Evolutionary conservation across 2,888 invertebrate genomes (phyloP), one percentile per base, ranked within the genome.

Genomic region (Anarsia innoxiella): DNA sequence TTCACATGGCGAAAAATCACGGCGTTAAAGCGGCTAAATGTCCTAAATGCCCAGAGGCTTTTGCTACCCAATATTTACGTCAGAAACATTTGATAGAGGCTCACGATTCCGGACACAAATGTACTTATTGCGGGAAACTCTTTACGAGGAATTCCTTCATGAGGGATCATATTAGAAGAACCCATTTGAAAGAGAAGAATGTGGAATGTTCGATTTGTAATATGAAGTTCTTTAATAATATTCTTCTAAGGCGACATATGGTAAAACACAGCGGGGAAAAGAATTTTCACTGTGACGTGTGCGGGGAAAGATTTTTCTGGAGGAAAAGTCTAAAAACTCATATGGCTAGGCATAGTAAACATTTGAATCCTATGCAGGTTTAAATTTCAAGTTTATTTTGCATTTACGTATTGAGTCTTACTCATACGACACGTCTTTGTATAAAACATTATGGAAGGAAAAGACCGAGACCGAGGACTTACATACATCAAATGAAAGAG

Each of bases 261-360:
- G 72, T 80, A 0, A 83, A 79, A 32, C 83, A 83, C 37, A 83
- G 83, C 27, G 86, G 86, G 1, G 87, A 87, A 25, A 86, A 86
- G 38, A 84, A 82, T 31, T 88, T 87, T 41, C 85, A 88, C 34
- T 89, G 90, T 43, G 88, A 89, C 31, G 66, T 88, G 1, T 90
- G 90, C 39, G 87, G 88, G 0, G 87, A 87, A 42, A 77, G 87
- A 47, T 87, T 89, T 44, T 86, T 87, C 25, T 88, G 89, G 65
- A 78, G 88, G 37, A 89, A 89, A 36, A 88, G 89, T 49, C 62
- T 90, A 16, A 82, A 86, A 10, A 86, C 86, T 0, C 90, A 90
- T 46, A 78, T 87, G 58, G 77, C 67, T 15, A 68, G 76, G 44
- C 84, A 83, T 55, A 68, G 46, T 43, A 80, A 72, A 32, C 65